A percentile compares a stretch with the other conserved stretches of the same genome.
Conservation (phyloP, 2,888 invertebrate species). For the Strigamia crassipes region DNA sequence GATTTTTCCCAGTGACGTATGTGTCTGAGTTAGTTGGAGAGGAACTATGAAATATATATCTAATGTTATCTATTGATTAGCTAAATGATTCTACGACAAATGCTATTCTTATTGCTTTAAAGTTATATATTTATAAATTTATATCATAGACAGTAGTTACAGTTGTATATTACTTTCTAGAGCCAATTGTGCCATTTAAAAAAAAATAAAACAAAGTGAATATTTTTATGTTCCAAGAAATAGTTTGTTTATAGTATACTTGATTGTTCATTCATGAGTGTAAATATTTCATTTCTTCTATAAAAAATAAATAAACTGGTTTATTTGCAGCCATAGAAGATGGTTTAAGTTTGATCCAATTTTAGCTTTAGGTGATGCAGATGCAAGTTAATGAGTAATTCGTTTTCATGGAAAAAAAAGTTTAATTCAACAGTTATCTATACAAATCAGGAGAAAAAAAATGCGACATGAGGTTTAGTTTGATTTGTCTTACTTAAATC, state of each 20-base stretch:
- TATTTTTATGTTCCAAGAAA: background rate
- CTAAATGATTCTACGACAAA: background rate
- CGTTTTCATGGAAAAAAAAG: background rate
- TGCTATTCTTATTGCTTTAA: background rate
- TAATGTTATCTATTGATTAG: background rate
- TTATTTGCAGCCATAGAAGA: background rate
- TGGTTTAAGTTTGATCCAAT: too few relatives aligned
- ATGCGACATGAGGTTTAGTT: constrained; percentile 1
- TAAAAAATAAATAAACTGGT: background rate
- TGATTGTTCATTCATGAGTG: background rate
- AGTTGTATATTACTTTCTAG: background rate
- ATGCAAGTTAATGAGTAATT: background rate
- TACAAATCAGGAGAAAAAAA: background rate
- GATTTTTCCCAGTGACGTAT: constrained; percentile 43
- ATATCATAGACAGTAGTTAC: background rate
- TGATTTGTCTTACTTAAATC: background rate
- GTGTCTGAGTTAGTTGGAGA: constrained; percentile 33
- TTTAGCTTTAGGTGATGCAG: too few relatives aligned
- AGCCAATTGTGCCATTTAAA: background rate
- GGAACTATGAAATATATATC: background rate
- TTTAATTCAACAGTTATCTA: constrained; percentile 10
- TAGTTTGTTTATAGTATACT: background rate
- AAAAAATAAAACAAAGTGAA: background rate
- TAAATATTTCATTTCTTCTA: background rate
- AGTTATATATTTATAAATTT: background rate